Conservation (phyloP, 2,113 vertebrate genomes). For the Nycticebus coucang region DNA sequence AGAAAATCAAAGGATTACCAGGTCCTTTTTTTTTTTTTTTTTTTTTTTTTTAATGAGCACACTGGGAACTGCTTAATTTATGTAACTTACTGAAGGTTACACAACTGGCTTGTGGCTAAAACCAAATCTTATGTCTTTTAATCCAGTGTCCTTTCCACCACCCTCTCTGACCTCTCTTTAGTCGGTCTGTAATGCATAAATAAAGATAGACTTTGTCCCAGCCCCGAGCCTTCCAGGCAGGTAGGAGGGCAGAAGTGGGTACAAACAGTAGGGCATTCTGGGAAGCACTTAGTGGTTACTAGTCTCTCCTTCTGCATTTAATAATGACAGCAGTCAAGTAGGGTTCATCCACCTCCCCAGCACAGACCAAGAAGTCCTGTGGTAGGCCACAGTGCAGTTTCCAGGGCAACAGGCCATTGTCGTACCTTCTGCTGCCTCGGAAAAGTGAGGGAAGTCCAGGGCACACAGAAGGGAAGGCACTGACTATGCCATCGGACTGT, state of each 20-base stretch:
- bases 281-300: conserved; percentile 65
- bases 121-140: conserved; percentile 40
- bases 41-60: not conserved
- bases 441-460: not conserved
- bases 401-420: conserved; percentile 40
- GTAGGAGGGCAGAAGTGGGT: conserved; percentile 25
- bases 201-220: conserved; percentile 62
- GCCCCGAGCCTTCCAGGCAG: conserved; percentile 42
- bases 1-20: not conserved
- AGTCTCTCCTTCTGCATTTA: conserved; percentile 60
- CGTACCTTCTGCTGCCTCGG: not conserved
- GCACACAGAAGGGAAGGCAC: not conserved
- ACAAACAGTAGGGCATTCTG: conserved; percentile 58
- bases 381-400: conserved; percentile 47
- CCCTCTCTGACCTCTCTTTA: not conserved
- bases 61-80: conserved; percentile 1
- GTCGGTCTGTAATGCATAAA: conserved; percentile 41
- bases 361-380: not conserved
- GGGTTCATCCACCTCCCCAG: not conserved
- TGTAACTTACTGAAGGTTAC: conserved; percentile 22
- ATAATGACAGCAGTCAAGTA: conserved; percentile 62
- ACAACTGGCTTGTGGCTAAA: conserved; percentile 53
- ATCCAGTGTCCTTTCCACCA: conserved; percentile 16
- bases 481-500: not conserved
- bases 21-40: not conserved